Evolutionary conservation across 2,797 vertebrate genomes (phyloP), one percentile per base, ranked within the genome.

Genomic region (Pseudochromis fuscus): DNA sequence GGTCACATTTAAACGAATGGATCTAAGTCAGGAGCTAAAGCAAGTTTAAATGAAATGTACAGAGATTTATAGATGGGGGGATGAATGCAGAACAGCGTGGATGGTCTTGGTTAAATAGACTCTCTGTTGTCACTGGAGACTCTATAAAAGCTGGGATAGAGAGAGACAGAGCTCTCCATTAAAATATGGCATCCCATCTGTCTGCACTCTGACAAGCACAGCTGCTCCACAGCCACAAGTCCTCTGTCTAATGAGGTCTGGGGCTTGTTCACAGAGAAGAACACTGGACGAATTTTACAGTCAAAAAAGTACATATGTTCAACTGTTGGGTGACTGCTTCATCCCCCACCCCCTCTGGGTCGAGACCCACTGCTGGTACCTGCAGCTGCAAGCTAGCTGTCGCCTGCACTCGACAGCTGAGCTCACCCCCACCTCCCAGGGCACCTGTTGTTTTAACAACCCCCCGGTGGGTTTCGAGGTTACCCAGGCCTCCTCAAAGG

Each of bases 391-490:
- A 63, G 49, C 61, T 6, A 24, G 27, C 73, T 28, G 24, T 31
- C 44, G 35, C 35, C 44, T 24, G 38, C 38, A 0, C 31, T n/a
- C 4, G 11, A 77, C 89, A 87, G 90, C 87, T 89, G 88, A 83
- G 60, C 63, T 53, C 42, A 25, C 37, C 59, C 21, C 24, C 16
- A 33, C 33, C 21, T 25, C 15, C 48, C 60, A 21, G 1, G 64
- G 75, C 92, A 91, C 91, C 92, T 92, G 92, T 92, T 88, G 72
- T 75, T 71, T 79, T 78, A 80, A 77, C 28, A 56, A 59, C 40
- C 55, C 40, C 55, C 52, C 49, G 1, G 28, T 18, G 71, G 70
- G 67, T 50, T 71, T 37, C n/a, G 65, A 56, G 70, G 74, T 84
- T 48, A 44, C 25, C 31, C 57, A 27, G 49, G 50, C 35, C 33